Conservation (phyloP, 2,113 vertebrate genomes). For the Setophaga kirtlandii region DNA sequence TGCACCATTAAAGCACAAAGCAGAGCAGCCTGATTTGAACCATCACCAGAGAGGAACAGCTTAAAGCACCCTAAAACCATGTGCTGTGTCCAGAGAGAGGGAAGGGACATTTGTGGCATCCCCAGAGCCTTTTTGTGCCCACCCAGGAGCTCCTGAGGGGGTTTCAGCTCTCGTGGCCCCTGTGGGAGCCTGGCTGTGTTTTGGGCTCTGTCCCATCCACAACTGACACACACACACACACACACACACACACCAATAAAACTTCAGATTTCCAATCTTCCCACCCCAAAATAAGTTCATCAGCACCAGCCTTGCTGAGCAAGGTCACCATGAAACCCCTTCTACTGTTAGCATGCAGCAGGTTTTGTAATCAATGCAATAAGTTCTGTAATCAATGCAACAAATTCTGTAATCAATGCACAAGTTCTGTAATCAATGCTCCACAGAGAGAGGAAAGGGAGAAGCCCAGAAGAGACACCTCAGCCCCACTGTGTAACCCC, state of each 20-base stretch:
- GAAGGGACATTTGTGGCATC: not conserved
- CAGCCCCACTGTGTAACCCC: not conserved
- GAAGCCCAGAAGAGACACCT: not conserved
- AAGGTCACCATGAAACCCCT: not conserved
- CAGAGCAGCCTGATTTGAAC: not conserved
- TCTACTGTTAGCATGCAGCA: not conserved
- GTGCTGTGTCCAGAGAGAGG: not conserved
- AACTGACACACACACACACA: not conserved
- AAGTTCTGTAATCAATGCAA: too few relatives aligned
- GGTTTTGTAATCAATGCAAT: not conserved
- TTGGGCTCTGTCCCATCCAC: not conserved
- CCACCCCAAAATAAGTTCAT: not conserved
- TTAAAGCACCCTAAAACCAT: not conserved
- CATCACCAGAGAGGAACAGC: not conserved
- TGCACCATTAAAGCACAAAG: not conserved
- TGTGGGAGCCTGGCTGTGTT: not conserved
- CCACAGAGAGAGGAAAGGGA: accelerated
- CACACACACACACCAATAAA: not conserved
- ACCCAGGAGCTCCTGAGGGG: accelerated
- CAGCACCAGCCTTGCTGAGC: not conserved
- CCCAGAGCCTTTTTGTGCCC: too few relatives aligned
- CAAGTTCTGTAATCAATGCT: too few relatives aligned
- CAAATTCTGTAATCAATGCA: too few relatives aligned
- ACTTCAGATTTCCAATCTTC: not conserved
- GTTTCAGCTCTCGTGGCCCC: not conserved